These are phyloP conservation scores for Trypoxylon attenuatum DNA, from an alignment of 2,888 invertebrate species.

Conservation along the genomic window DNA sequence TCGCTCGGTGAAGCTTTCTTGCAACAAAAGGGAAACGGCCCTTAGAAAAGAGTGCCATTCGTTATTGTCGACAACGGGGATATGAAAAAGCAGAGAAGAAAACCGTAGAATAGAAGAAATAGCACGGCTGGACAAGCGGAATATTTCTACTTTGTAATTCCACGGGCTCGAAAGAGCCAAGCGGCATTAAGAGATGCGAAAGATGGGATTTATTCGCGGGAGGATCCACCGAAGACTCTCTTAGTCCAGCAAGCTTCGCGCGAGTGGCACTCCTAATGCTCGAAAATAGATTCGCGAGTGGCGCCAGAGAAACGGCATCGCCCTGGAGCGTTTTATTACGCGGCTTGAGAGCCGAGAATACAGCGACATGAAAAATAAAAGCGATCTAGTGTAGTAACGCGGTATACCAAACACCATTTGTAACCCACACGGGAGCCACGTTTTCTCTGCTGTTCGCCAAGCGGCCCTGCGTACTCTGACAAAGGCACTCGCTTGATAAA, in stretches of 20 bases:
- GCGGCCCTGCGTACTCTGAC: neutral
- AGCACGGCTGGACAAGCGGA: slow-evolving; percentile 41
- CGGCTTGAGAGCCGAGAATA: neutral
- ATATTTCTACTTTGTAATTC: slow-evolving; percentile 53
- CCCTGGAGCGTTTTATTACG: neutral
- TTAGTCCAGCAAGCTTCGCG: too few species aligned
- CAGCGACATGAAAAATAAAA: neutral
- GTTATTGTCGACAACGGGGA: slow-evolving; percentile 61
- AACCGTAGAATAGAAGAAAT: too few species aligned
- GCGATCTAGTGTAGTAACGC: neutral
- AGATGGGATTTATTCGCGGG: slow-evolving; percentile 40
- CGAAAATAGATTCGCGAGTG: neutral
- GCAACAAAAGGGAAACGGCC: too few species aligned
- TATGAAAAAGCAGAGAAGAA: too few species aligned
- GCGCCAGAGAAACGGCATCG: neutral
- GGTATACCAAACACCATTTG: neutral
- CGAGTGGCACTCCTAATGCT: too few species aligned
- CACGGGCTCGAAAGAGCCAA: slow-evolving; percentile 29
- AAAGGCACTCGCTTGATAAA: neutral
- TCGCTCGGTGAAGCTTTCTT: too few species aligned
- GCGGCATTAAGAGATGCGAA: slow-evolving; percentile 45
- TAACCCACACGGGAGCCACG: neutral
- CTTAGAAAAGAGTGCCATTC: slow-evolving; percentile 52
- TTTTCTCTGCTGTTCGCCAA: neutral
- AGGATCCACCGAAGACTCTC: slow-evolving; percentile 4